Conservation (phyloP, 1,140 invertebrate genomes). For the Drosophila baimaii region DNA sequence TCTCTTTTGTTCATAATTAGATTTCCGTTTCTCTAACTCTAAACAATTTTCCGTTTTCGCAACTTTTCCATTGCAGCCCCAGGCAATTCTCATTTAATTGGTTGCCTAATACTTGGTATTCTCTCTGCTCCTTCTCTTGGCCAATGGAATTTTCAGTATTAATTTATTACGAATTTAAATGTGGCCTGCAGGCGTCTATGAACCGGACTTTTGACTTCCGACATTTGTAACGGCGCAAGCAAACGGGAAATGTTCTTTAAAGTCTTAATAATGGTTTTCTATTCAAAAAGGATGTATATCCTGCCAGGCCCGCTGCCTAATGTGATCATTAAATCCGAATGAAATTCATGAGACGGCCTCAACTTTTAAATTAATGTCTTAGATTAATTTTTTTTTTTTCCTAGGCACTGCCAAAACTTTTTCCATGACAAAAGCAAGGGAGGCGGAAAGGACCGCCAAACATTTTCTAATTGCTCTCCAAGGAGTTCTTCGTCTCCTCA, state of each 20-base stretch:
- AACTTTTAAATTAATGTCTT: conserved; percentile 65
- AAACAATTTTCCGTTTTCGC: conserved; percentile 25
- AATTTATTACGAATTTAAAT: conserved; percentile 56
- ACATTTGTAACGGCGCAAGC: conserved; percentile 18
- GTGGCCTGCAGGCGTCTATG: conserved; percentile 8
- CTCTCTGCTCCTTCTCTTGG: conserved; percentile 29
- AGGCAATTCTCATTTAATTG: conserved; percentile 69
- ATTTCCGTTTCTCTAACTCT: conserved; percentile 54
- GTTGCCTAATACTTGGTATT: conserved; percentile 59
- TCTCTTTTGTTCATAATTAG: conserved; percentile 62
- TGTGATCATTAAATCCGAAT: conserved; percentile 56
- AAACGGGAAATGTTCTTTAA: neutral
- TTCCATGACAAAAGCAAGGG: neutral
- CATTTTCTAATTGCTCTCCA: conserved; percentile 69
- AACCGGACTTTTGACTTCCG: conserved; percentile 34
- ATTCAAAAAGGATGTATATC: conserved; percentile 19
- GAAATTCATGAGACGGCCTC: conserved; percentile 51
- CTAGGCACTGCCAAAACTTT: conserved; percentile 16
- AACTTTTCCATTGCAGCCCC: conserved; percentile 27
- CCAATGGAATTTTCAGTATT: conserved; percentile 38
- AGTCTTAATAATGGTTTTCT: neutral
- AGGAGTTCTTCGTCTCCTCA: conserved; percentile 46
- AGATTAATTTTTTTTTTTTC: conserved; percentile 58
- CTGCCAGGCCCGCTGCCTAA: conserved; percentile 11
- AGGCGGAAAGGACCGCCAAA: conserved; percentile 26